phyloP scores from a whole-genome alignment of 2,888 invertebrate species.

The Corbicula japonica region DNA sequence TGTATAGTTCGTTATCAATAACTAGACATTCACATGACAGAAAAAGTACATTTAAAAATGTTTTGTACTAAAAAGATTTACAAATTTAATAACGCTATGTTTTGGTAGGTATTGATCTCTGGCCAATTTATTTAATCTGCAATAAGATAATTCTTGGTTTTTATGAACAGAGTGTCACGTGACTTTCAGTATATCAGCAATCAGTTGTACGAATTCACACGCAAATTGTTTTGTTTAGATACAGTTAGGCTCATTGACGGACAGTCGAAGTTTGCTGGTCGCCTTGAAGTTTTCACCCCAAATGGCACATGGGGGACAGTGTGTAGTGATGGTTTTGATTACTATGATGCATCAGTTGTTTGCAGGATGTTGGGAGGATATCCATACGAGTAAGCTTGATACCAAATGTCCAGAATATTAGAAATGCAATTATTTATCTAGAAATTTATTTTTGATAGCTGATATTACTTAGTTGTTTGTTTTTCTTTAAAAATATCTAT shows the following conservation, averaged over 20 bases:
- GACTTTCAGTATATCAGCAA: not conserved
- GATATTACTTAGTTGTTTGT: conserved; percentile 9
- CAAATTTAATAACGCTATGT: no score
- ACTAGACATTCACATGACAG: no score
- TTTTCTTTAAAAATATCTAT: no score
- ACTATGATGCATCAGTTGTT: conserved; percentile 47
- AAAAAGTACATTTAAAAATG: no score
- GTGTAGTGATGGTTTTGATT: conserved; percentile 49
- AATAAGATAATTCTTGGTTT: not conserved
- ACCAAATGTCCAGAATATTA: not conserved
- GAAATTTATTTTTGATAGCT: not conserved
- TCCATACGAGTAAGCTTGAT: not conserved
- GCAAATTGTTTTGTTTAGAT: no score
- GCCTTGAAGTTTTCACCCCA: conserved; percentile 46
- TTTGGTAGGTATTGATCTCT: no score
- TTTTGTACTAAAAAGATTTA: no score
- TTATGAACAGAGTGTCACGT: not conserved
- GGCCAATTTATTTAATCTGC: not conserved
- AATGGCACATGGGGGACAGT: conserved; percentile 57
- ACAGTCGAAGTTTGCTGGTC: conserved; percentile 16
- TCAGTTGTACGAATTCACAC: no score
- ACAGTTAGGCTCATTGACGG: conserved; percentile 43
- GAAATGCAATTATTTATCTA: not conserved
- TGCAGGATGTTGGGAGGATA: conserved; percentile 51
- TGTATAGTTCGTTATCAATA: no score